Conservation (phyloP, 2,888 invertebrate genomes). For the Gryllus longicercus region DNA sequence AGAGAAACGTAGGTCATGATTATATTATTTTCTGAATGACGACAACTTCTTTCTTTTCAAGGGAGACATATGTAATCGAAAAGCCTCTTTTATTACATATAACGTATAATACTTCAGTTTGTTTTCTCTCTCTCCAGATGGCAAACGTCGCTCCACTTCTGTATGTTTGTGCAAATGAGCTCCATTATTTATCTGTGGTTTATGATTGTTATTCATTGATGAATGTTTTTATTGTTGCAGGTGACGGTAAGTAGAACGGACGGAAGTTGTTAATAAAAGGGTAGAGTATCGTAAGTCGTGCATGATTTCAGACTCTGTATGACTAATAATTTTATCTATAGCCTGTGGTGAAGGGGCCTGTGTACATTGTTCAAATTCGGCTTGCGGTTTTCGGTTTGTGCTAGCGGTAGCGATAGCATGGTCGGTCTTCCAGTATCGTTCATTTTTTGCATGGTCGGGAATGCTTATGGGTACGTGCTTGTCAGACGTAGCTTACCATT, state of each 20-base stretch:
- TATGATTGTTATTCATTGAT: constrained; percentile 2
- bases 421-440: not conserved
- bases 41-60: no score
- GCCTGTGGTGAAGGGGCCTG: not conserved
- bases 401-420: not conserved
- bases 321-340: not conserved
- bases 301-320: constrained; percentile 17
- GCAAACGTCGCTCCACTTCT: no score
- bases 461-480: not conserved
- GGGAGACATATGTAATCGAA: no score
- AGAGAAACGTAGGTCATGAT: no score
- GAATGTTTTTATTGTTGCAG: constrained; percentile 8
- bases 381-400: not conserved
- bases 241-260: constrained; percentile 17
- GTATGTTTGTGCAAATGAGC: not conserved
- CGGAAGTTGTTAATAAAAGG: constrained; percentile 7
- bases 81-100: no score
- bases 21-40: no score
- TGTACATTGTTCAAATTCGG: not conserved
- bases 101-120: no score
- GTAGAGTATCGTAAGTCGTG: not conserved
- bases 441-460: not conserved
- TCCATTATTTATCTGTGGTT: not conserved
- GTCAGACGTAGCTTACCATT: no score
- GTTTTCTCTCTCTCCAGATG: no score